These are phyloP conservation scores for Hylaeus anthracinus DNA, from an alignment of 1,140 invertebrate species.

Conservation along the genomic window DNA sequence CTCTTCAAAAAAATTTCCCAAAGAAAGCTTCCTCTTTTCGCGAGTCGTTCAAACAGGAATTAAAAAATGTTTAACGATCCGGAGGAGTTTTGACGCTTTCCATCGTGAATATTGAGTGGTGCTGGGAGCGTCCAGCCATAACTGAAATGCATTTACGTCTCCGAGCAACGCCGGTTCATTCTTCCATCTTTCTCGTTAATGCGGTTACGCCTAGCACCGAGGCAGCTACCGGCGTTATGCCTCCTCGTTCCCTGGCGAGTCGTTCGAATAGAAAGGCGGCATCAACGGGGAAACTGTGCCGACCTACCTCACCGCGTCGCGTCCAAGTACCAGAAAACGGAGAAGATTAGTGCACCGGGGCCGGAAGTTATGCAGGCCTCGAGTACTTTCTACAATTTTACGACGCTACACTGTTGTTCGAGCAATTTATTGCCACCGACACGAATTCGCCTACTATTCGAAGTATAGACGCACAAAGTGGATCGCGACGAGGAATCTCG, in stretches of 20 bases:
- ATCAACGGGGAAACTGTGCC: constrained; percentile 44
- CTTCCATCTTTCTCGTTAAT: constrained; percentile 24
- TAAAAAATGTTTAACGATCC: not conserved
- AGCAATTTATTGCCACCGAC: not conserved
- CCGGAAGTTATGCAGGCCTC: constrained; percentile 33
- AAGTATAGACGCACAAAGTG: not conserved
- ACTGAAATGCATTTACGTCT: constrained; percentile 31
- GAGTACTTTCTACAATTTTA: constrained; percentile 44
- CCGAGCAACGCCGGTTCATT: constrained; percentile 22
- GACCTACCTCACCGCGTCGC: constrained; percentile 54
- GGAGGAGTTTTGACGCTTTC: not conserved
- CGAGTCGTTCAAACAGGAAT: not conserved
- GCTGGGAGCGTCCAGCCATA: constrained; percentile 4
- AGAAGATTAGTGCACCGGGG: constrained; percentile 35
- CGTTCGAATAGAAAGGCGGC: constrained; percentile 67
- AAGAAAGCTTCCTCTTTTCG: too few relatives aligned
- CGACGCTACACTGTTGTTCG: constrained; percentile 4
- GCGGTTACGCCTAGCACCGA: not conserved
- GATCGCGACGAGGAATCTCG: not conserved
- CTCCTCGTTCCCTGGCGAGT: constrained; percentile 63
- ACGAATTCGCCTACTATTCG: not conserved
- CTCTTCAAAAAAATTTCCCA: too few relatives aligned
- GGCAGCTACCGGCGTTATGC: constrained; percentile 46
- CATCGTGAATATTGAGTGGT: not conserved
- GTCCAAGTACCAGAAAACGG: constrained; percentile 50